Conservation (phyloP, 1,140 invertebrate genomes). For the Diprion similis region DNA sequence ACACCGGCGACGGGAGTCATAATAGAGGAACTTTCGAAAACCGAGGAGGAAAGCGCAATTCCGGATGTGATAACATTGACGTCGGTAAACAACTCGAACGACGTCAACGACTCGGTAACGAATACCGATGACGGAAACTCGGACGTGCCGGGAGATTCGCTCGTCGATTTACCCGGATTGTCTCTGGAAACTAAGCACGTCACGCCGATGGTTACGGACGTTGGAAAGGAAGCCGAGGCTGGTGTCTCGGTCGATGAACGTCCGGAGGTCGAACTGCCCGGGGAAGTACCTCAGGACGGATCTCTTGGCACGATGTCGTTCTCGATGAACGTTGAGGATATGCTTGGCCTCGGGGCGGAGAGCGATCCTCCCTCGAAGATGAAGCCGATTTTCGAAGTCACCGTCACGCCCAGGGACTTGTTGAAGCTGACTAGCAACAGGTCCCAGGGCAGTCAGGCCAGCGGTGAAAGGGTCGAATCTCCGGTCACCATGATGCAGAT, state of each 20-base stretch:
- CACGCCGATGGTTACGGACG: background rate
- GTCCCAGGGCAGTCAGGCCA: slow-evolving; percentile 32
- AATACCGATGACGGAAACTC: background rate
- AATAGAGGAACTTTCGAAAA: slow-evolving; percentile 52
- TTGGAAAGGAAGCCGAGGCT: background rate
- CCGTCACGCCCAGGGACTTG: slow-evolving; percentile 24
- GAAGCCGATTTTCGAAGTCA: slow-evolving; percentile 24
- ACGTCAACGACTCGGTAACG: background rate
- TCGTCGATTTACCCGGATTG: background rate
- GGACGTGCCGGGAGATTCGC: slow-evolving; percentile 6
- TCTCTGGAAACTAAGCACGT: background rate
- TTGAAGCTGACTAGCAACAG: slow-evolving; percentile 13
- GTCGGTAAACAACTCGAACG: background rate
- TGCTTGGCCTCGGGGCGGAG: slow-evolving; percentile 34
- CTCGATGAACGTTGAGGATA: slow-evolving; percentile 33
- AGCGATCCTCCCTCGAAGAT: slow-evolving; percentile 8
- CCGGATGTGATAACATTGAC: background rate
- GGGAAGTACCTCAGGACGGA: slow-evolving; percentile 17
- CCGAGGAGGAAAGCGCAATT: slow-evolving; percentile 24
- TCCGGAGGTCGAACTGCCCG: background rate
- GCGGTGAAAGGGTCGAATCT: slow-evolving; percentile 25
- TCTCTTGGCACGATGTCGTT: slow-evolving; percentile 25
- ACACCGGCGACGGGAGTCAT: slow-evolving; percentile 35
- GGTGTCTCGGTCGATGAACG: background rate
- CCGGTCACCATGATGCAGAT: slow-evolving; percentile 38